Evolutionary conservation across 2,113 vertebrate species (phyloP).

Genomic region (Pao palembangensis): DNA sequence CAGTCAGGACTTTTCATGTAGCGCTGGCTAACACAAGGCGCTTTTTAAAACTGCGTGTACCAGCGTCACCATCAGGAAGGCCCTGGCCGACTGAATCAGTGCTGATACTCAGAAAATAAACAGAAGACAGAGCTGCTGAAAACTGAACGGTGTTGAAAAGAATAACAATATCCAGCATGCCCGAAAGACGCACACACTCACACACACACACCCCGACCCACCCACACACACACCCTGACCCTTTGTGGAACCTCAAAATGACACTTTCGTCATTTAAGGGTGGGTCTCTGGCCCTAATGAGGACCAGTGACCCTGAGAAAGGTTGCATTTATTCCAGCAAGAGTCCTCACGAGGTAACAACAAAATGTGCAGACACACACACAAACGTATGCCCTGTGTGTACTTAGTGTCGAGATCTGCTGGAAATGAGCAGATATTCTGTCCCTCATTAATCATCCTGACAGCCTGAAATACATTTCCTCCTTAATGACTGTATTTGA

Average conservation of each 20-base stretch:
- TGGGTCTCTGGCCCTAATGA: not conserved
- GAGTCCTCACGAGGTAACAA: not conserved
- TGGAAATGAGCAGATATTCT: slow-evolving; percentile 93
- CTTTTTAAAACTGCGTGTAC: no score
- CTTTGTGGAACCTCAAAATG: not conserved
- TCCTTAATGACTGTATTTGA: slow-evolving; percentile 99
- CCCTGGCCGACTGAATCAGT: no score
- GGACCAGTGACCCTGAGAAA: not conserved
- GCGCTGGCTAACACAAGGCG: no score
- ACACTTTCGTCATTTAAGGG: not conserved
- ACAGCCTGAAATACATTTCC: slow-evolving; percentile 99
- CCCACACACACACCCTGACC: not conserved
- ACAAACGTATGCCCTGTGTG: slow-evolving; percentile 61
- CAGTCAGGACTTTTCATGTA: no score
- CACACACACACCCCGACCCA: not conserved
- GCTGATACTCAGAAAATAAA: no score
- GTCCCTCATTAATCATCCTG: slow-evolving; percentile 98
- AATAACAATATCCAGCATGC: no score
- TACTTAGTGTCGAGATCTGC: slow-evolving; percentile 88
- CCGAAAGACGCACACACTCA: no score
- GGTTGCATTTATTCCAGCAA: not conserved
- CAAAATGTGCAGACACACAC: slow-evolving; percentile 25
- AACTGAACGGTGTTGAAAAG: no score
- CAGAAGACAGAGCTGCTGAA: no score
- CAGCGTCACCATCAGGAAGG: no score